A percentile compares a stretch with the other conserved stretches of the same genome.
These are phyloP conservation scores for Lerista edwardsae DNA, from an alignment of 2,797 vertebrate species.

Conservation along the genomic window DNA sequence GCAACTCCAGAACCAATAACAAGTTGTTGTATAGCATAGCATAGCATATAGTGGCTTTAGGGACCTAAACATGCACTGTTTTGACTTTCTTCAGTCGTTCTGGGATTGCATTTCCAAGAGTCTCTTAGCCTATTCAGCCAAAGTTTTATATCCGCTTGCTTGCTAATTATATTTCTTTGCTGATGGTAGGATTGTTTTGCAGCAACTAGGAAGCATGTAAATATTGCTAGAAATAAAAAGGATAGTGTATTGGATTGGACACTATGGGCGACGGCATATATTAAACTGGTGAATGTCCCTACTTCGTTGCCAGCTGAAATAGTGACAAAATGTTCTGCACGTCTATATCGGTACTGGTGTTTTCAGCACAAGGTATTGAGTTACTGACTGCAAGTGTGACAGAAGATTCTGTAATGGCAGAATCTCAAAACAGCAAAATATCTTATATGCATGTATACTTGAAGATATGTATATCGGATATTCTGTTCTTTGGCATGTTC, in stretches of 20 bases:
- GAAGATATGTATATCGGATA: background rate
- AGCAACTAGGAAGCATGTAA: conserved; percentile 39
- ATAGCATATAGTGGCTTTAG: background rate
- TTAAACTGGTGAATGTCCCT: conserved; percentile 13
- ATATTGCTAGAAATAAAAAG: conserved; percentile 20
- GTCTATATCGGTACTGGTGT: conserved; percentile 14
- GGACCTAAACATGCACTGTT: background rate
- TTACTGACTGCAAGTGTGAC: conserved; percentile 41
- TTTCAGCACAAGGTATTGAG: conserved; percentile 36
- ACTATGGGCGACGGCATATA: conserved; percentile 20
- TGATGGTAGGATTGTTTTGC: background rate
- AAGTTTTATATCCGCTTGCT: fast-evolving
- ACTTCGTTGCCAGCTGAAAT: background rate
- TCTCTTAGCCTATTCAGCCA: background rate
- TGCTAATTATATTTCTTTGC: conserved; percentile 20
- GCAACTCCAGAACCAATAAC: fast-evolving
- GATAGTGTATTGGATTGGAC: conserved; percentile 27
- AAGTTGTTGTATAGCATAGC: background rate
- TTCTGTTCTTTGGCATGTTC: background rate
- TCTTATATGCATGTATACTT: background rate
- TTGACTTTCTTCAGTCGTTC: background rate
- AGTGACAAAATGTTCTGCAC: conserved; percentile 18
- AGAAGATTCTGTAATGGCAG: conserved; percentile 17
- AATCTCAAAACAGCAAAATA: conserved; percentile 12
- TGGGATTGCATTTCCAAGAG: fast-evolving